phyloP scores from a whole-genome alignment of 1,140 invertebrate genomes.

The Diabrotica virgifera region DNA sequence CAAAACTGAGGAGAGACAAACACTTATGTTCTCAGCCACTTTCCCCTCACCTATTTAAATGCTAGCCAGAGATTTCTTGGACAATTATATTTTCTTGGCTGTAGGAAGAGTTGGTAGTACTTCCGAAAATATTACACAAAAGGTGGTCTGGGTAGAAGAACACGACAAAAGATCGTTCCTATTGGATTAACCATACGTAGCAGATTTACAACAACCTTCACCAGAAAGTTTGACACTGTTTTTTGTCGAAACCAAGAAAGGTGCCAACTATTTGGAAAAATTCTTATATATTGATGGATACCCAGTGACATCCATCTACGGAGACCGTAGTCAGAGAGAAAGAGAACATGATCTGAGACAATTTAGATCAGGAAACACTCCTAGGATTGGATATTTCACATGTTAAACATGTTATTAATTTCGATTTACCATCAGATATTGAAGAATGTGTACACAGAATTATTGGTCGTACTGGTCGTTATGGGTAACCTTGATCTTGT shows the following conservation, averaged over 20 bases:
- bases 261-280: slow-evolving; percentile 92
- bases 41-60: slow-evolving; percentile 99
- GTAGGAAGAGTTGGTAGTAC: slow-evolving; percentile 98
- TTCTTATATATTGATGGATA: slow-evolving; percentile 85
- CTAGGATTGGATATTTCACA: slow-evolving; percentile 98
- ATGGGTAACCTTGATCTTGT: too few species aligned
- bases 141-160: slow-evolving; percentile 97
- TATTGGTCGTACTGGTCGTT: too few species aligned
- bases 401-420: slow-evolving; percentile 96
- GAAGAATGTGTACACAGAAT: slow-evolving; percentile 91
- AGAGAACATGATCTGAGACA: slow-evolving; percentile 90
- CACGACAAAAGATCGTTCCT: slow-evolving; percentile 94
- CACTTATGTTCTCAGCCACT: slow-evolving; percentile 99
- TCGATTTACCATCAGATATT: slow-evolving; percentile 92
- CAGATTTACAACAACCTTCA: slow-evolving; percentile 58
- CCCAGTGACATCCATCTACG: slow-evolving; percentile 98
- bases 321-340: slow-evolving; percentile 92
- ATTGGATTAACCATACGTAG: slow-evolving; percentile 86
- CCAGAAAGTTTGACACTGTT: slow-evolving; percentile 86
- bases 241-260: slow-evolving; percentile 99
- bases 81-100: slow-evolving; percentile 98
- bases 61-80: slow-evolving; percentile 93
- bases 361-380: slow-evolving; percentile 87
- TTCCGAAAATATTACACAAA: slow-evolving; percentile 99
- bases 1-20: slow-evolving; percentile 86